Percentiles rank a stretch among this genome's conserved stretches.
Conservation (phyloP, 2,113 vertebrate species). For the Melanerpes formicivorus region DNA sequence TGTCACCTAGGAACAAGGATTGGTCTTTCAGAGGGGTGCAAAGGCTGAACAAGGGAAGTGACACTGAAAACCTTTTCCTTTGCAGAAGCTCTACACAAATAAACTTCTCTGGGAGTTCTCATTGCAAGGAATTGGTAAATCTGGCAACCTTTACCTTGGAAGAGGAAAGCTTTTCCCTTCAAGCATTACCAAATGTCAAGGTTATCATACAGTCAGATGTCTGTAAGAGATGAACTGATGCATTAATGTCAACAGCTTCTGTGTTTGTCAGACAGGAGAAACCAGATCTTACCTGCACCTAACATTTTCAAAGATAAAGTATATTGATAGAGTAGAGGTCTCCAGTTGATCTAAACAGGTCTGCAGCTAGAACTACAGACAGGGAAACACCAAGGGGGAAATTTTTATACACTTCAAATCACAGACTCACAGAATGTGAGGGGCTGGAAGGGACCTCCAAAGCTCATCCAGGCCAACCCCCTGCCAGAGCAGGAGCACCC, state of each 20-base stretch:
- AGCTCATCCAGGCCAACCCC: too few relatives aligned
- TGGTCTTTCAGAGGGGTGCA: neutral
- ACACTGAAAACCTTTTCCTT: neutral
- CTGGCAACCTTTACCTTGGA: neutral
- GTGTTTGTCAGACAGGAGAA: neutral
- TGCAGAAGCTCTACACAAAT: neutral
- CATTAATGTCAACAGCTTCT: neutral
- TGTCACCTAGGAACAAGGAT: neutral
- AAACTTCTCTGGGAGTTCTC: neutral
- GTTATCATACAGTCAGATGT: neutral
- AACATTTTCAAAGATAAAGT: neutral
- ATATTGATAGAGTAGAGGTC: neutral
- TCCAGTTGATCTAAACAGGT: neutral
- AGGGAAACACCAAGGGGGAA: neutral
- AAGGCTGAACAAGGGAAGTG: neutral
- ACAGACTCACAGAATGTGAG: too few relatives aligned
- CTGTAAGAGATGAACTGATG: neutral
- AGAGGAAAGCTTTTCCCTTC: neutral
- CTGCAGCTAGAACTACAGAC: neutral
- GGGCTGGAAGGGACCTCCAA: too few relatives aligned
- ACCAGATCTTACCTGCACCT: neutral
- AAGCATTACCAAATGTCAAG: neutral
- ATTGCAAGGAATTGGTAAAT: neutral
- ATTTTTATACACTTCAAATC: neutral
- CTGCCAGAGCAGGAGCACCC: too few relatives aligned